phyloP scores from a whole-genome alignment of 92 coral and sea anemone species.

The Porites divaricata region DNA sequence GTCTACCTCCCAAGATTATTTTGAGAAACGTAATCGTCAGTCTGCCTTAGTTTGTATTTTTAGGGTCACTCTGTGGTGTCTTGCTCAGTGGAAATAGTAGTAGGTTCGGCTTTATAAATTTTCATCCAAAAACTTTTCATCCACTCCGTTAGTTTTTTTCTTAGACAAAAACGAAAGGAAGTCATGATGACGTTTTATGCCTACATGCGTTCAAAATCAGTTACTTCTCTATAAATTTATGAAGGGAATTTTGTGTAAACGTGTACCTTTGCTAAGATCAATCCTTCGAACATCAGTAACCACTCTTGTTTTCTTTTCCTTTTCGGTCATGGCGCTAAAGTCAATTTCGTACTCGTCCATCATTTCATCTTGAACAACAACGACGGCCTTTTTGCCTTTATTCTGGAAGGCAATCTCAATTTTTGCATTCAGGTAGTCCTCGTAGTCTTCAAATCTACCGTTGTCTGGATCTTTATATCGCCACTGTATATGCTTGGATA shows the following conservation, averaged over 20 bases:
- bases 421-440: constrained; percentile 54
- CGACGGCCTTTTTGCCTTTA: constrained; percentile 31
- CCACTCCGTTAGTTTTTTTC: too few relatives aligned
- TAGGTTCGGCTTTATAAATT: too few relatives aligned
- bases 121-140: too few relatives aligned
- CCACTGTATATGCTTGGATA: constrained; percentile 48
- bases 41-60: too few relatives aligned
- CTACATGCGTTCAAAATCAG: neutral
- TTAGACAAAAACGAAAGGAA: too few relatives aligned
- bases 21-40: too few relatives aligned
- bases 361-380: constrained; percentile 9
- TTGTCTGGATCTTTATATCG: neutral
- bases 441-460: constrained; percentile 27
- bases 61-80: too few relatives aligned
- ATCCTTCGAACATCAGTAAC: constrained; percentile 51
- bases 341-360: constrained; percentile 45
- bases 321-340: constrained; percentile 58
- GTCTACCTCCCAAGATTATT: too few relatives aligned
- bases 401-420: constrained; percentile 70
- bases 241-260: too few relatives aligned
- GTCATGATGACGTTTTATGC: too few relatives aligned
- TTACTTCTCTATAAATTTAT: neutral
- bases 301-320: constrained; percentile 14
- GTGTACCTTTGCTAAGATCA: constrained; percentile 61
- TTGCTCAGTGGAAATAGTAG: too few relatives aligned